Evolutionary conservation across 2,888 invertebrate genomes (phyloP), one percentile per base, ranked within the genome.

Genomic region (Muschampia plurimacula): DNA sequence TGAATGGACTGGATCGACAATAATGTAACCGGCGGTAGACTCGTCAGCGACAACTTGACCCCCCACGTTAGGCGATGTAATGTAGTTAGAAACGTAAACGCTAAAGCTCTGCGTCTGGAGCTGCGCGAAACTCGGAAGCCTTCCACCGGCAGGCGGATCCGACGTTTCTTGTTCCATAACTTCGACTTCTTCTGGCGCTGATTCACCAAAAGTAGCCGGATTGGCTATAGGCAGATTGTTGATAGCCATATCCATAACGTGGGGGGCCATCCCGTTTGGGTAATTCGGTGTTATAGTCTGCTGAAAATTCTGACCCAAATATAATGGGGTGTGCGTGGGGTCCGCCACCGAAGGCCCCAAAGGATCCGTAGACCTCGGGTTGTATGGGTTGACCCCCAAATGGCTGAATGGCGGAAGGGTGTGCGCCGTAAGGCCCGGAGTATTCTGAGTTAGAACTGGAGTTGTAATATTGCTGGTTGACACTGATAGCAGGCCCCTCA

Each of bases 401-500:
- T 94, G 95, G 86, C 92, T 95, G 95, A 94, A 95, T 89, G 94
- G 95, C 80, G 95, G 95, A 84, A 95, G 95, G 82, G 94, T 94
- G 94, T 94, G 95, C 80, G 93, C 91, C 86, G 94, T 93, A 94
- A 94, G 94, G 81, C 90, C 90, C 81, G 93, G 93, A 80, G 95
- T 91, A 94, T 88, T 94, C 89, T 95, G 95, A 72, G 93, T 93
- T 93, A 92, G 92, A 84, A 91, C 86, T 86, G 94, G 94, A 84
- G 95, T 92, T 95, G 95, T 92, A 95, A 95, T 95, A 94, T 95
- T 95, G 95, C 95, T 96, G 95, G 95, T 96, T 96, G 96, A 96
- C 95, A 96, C 96, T 95, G 96, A 95, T 92, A 96, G 97, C 97
- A 97, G 97, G 97, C 97, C 97, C 97, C 97, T 97, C 97, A 97